These are phyloP conservation scores for Agraylea sexmaculata DNA, from an alignment of 1,140 invertebrate genomes.

Conservation along the genomic window DNA sequence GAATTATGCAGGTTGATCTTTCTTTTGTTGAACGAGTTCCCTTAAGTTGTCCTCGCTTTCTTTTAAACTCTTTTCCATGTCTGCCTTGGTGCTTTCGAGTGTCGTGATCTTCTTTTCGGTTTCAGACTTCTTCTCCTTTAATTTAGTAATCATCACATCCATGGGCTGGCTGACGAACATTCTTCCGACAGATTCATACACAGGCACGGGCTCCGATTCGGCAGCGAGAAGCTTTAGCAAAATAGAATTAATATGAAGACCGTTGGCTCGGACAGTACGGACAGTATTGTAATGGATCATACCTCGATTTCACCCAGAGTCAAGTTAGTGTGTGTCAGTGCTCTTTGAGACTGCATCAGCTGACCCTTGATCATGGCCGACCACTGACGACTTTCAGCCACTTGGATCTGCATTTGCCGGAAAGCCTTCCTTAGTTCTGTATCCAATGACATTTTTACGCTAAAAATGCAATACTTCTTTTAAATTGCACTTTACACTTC, in stretches of 20 bases:
- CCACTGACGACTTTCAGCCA: constrained; percentile 66
- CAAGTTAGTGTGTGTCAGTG: constrained; percentile 57
- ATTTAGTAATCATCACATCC: constrained; percentile 48
- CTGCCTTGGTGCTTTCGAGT: constrained; percentile 62
- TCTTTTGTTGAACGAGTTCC: constrained; percentile 67
- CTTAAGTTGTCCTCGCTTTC: constrained; percentile 75
- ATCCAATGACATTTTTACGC: no score
- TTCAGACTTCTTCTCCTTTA: constrained; percentile 47
- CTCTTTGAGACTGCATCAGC: constrained; percentile 64
- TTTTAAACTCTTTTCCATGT: constrained; percentile 66
- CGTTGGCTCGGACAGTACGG: no score
- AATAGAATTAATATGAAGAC: no score
- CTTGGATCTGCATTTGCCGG: constrained; percentile 69
- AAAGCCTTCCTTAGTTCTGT: constrained; percentile 62
- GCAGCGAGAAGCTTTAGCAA: no score
- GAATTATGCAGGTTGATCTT: constrained; percentile 34
- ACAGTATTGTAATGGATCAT: constrained; percentile 49
- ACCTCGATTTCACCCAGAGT: constrained; percentile 48
- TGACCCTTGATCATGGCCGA: no score
- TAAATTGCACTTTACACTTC: no score
- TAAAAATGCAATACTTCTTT: no score
- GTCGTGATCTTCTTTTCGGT: constrained; percentile 61
- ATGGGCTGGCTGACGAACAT: constrained; percentile 71
- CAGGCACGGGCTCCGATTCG: no score
- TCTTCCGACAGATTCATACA: constrained; percentile 72